These are phyloP conservation scores for Enteromius fasciolatus DNA, from an alignment of 2,797 vertebrate species.

Conservation along the genomic window DNA sequence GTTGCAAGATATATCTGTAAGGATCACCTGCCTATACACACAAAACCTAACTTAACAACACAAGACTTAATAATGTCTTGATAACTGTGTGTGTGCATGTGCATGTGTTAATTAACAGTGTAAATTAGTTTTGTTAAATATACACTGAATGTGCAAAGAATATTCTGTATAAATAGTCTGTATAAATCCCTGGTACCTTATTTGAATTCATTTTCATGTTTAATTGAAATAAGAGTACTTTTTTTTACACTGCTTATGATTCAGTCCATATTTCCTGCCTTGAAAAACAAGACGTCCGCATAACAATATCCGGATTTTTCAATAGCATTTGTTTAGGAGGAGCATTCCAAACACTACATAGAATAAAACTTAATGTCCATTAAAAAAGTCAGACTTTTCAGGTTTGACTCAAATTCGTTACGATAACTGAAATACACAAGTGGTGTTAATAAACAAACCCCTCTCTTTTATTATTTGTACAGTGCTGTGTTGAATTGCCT, in stretches of 20 bases:
- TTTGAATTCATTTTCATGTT: not conserved
- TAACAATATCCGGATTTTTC: not conserved
- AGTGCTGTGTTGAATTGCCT: conserved; percentile 68
- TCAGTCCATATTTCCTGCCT: not conserved
- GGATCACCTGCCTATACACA: not conserved
- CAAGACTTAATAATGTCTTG: not conserved
- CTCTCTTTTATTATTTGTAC: conserved; percentile 13
- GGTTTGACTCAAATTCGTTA: not conserved
- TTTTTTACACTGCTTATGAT: not conserved
- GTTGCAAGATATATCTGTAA: not conserved
- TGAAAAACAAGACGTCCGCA: not conserved
- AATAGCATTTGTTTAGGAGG: not conserved
- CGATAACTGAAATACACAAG: not conserved
- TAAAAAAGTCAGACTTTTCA: not conserved
- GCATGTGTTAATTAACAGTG: not conserved
- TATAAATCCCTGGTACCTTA: not conserved
- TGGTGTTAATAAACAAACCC: not conserved
- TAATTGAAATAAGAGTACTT: not conserved
- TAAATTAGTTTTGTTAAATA: not conserved
- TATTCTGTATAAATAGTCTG: too few relatives aligned
- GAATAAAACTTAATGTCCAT: not conserved
- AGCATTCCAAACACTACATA: not conserved
- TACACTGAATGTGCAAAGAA: not conserved
- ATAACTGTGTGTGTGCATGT: not conserved
- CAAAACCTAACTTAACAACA: not conserved